Base-by-base conservation (phyloP, 1,140 invertebrate species). In the Oryzaephilus surinamensis region DNA sequence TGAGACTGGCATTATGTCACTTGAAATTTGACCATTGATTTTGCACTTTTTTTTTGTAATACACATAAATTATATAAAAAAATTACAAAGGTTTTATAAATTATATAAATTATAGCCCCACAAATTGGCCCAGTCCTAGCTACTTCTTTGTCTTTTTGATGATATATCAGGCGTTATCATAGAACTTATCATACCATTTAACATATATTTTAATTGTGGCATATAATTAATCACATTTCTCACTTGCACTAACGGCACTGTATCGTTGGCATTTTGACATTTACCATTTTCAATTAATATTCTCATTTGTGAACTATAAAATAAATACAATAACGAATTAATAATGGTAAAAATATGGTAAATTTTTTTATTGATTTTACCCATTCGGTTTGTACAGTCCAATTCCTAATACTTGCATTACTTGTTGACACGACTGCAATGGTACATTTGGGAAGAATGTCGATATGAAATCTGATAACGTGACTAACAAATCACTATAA, bases 161-260 rank as follows among this genome's bases (percentile, higher is more conserved):
- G 67, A 56, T 19, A 63, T 45, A 36, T 57, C 48, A 38, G 43
- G 37, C 49, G n/a, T n/a, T n/a, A n/a, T n/a, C 48, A 29, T 36
- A 26, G 26, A 27, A 13, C 23, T 43, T 52, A 56, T 38, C 39
- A 55, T 40, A 41, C 64, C 64, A 30, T 64, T 64, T 56, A 84
- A 70, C 73, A 87, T 82, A 62, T 84, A 85, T 55, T 82, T 83
- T 58, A 88, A 65, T 60, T 88, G 85, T n/a, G 79, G 81, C 81
- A 87, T 84, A 58, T 75, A 86, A 46, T 79, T 76, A 66, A 85
- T 80, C 33, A 89, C 78, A 63, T 79, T 82, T 40, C 78, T 73
- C 37, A 87, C 79, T 64, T 82, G 79, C 26, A 89, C 81, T 39
- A 89, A 62, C 15, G 81, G 75, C 48, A 80, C 54, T 24, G 65